These are phyloP conservation scores for Tyrophagus putrescentiae DNA, from an alignment of 1,140 invertebrate species.

Conservation along the genomic window DNA sequence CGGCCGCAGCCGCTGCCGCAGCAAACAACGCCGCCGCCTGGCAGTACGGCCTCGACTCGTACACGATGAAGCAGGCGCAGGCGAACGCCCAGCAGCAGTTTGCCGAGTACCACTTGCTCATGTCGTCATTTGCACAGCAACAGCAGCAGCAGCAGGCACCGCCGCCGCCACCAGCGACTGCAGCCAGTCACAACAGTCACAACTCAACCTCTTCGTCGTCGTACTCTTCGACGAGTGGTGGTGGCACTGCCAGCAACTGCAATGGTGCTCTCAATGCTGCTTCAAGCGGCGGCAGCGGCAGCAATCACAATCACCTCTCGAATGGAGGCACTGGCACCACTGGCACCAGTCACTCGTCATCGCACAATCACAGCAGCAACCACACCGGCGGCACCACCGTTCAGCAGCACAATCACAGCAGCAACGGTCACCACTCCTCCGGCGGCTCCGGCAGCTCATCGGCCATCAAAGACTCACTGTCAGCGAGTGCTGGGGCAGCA, in stretches of 20 bases:
- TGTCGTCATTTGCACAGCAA: constrained; percentile 7
- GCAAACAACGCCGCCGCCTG: background rate
- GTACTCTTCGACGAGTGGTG: too few relatives aligned
- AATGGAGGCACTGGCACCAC: background rate
- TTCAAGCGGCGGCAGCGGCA: background rate
- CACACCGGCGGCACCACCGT: background rate
- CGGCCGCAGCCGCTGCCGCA: background rate
- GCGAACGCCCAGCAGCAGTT: constrained; percentile 9
- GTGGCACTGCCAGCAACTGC: background rate
- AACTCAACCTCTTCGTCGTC: background rate
- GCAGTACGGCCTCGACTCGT: constrained; percentile 1
- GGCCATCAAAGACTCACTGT: too few relatives aligned
- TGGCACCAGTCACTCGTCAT: background rate
- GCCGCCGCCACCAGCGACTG: constrained; percentile 3
- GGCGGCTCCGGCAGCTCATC: too few relatives aligned
- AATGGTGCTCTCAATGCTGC: background rate
- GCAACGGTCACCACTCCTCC: background rate
- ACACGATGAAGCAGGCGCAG: constrained; percentile 8
- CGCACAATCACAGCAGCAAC: background rate
- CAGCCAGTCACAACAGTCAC: constrained; percentile 3
- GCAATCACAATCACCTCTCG: constrained; percentile 8
- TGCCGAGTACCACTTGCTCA: constrained; percentile 1
- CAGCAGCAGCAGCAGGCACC: too few relatives aligned
- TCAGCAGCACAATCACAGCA: background rate
- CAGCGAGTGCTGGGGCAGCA: background rate